Percentiles rank a stretch among this genome's conserved stretches.
Evolutionary conservation across 2,113 vertebrate genomes (phyloP).

Genomic region (Ovis canadensis): DNA sequence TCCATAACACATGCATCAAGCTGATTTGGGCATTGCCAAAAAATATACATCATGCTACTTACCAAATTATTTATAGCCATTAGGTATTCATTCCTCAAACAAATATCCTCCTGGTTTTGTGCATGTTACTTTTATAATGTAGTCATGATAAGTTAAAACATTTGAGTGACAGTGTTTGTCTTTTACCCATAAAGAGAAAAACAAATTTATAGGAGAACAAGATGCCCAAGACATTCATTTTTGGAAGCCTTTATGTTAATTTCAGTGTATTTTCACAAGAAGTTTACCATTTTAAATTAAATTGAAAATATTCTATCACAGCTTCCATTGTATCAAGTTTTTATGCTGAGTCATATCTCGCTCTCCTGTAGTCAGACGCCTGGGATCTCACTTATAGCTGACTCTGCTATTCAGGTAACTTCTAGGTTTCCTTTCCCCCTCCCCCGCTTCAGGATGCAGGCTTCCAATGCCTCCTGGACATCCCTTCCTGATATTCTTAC

Average conservation of each 20-base stretch:
- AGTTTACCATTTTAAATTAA: not conserved
- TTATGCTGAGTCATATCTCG: not conserved
- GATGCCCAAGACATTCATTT: not conserved
- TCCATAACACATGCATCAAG: not conserved
- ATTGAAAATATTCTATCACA: not conserved
- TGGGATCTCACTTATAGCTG: not conserved
- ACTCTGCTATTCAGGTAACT: not conserved
- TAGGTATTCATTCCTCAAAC: not conserved
- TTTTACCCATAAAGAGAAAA: not conserved
- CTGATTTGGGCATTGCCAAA: not conserved
- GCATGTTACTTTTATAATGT: not conserved
- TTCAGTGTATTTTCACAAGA: not conserved
- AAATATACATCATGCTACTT: not conserved
- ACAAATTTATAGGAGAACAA: not conserved
- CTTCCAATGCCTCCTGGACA: not conserved
- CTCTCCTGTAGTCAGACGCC: not conserved
- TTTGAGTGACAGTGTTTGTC: not conserved
- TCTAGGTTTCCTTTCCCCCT: not conserved
- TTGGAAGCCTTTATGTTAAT: not conserved
- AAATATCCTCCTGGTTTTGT: slow-evolving; percentile 13
- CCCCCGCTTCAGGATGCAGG: not conserved
- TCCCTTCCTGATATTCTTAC: not conserved
- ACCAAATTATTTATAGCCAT: not conserved
- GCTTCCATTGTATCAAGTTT: not conserved
- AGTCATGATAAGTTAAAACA: not conserved